Conservation (phyloP, 2,888 invertebrate genomes). For the Stomorhina lunata region DNA sequence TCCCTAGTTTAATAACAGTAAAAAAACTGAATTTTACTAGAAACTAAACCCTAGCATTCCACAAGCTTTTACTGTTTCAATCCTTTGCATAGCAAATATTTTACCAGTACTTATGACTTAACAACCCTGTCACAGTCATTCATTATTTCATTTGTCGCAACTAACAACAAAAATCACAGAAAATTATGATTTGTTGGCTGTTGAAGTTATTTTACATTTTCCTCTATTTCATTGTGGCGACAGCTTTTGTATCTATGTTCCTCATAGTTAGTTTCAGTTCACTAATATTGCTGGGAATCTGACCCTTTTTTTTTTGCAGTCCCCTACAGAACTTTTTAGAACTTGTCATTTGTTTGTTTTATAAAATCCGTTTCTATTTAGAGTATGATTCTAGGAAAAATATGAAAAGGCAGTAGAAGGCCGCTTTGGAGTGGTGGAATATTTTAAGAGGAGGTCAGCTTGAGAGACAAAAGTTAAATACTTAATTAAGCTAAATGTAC, state of each 20-base stretch:
- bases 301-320: slow-evolving; percentile 37
- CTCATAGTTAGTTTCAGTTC: slow-evolving; percentile 36
- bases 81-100: neutral
- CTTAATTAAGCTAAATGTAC: slow-evolving; percentile 58
- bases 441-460: slow-evolving; percentile 43
- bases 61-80: neutral
- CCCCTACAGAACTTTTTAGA: slow-evolving; percentile 36
- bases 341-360: slow-evolving; percentile 45
- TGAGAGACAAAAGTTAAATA: slow-evolving; percentile 58
- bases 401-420: slow-evolving; percentile 1
- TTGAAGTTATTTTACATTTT: slow-evolving; percentile 22
- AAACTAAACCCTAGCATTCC: neutral
- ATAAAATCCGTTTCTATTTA: slow-evolving; percentile 8
- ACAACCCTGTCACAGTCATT: slow-evolving; percentile 43
- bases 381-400: neutral
- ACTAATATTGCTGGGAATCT: slow-evolving; percentile 20
- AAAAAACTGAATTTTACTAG: no score
- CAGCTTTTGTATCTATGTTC: slow-evolving; percentile 46
- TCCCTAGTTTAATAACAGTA: no score
- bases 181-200: slow-evolving; percentile 65
- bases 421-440: neutral
- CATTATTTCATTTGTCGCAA: slow-evolving; percentile 45
- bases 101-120: slow-evolving; percentile 30
- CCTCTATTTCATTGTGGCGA: slow-evolving; percentile 1
- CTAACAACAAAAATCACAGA: neutral